Percentiles rank a stretch among this genome's conserved stretches.
These are phyloP conservation scores for Bothrops jararaca DNA, from an alignment of 2,113 vertebrate genomes.

Conservation along the genomic window DNA sequence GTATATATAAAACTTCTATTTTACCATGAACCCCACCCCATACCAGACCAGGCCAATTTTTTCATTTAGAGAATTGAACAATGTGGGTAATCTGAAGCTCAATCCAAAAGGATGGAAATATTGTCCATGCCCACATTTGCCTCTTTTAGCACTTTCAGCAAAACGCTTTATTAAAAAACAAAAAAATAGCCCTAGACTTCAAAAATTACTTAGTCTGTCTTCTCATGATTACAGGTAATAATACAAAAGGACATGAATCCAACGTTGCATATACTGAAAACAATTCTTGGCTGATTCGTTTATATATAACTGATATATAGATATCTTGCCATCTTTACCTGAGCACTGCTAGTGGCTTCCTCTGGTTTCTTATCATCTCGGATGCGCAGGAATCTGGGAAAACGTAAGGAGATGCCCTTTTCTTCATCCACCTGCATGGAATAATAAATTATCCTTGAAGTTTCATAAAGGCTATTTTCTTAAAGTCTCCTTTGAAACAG, in stretches of 20 bases:
- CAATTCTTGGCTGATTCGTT: neutral
- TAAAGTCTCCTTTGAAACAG: neutral
- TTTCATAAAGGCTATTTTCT: neutral
- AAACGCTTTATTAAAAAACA: neutral
- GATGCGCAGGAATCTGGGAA: constrained; percentile 83
- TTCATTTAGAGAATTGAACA: neutral
- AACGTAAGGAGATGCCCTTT: constrained; percentile 88
- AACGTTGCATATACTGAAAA: neutral
- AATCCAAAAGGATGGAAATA: neutral
- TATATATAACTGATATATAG: neutral
- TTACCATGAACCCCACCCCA: neutral
- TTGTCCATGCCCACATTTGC: neutral
- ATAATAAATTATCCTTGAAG: accelerated
- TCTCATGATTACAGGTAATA: neutral
- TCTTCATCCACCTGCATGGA: constrained; percentile 80
- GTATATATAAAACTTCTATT: neutral
- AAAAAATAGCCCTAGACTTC: neutral
- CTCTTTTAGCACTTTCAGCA: neutral
- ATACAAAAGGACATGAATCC: neutral
- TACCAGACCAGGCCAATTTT: neutral
- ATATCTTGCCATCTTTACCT: constrained; percentile 65
- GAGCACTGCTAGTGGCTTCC: constrained; percentile 78
- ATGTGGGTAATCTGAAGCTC: neutral
- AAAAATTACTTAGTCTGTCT: neutral
- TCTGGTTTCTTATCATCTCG: constrained; percentile 87